These are phyloP conservation scores for Echiichthys vipera DNA, from an alignment of 2,797 vertebrate genomes.

Conservation along the genomic window DNA sequence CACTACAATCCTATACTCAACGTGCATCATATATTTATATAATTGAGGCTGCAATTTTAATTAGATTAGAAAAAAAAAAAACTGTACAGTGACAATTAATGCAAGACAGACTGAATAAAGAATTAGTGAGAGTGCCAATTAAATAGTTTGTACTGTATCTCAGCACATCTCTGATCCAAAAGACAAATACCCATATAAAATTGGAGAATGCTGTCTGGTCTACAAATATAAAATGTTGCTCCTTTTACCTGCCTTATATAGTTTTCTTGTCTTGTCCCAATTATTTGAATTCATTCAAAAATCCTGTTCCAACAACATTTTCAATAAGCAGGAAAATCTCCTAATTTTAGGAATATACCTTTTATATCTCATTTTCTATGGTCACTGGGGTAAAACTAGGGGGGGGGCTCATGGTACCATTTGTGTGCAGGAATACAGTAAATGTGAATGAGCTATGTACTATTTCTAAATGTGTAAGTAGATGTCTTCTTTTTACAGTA, in stretches of 20 bases:
- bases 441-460: constrained; percentile 7
- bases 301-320: neutral
- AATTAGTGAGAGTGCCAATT: neutral
- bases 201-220: neutral
- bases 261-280: neutral
- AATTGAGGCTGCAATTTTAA: constrained; percentile 28
- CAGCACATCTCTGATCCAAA: constrained; percentile 38
- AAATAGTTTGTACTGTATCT: no score
- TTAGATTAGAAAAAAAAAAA: constrained; percentile 22
- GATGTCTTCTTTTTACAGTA: neutral
- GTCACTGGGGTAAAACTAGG: neutral
- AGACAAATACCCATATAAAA: neutral
- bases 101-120: neutral
- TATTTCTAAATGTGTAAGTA: neutral
- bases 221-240: neutral
- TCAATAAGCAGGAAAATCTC: neutral
- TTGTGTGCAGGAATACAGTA: neutral
- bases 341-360: neutral
- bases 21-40: no score
- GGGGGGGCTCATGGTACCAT: neutral
- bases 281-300: neutral
- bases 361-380: neutral
- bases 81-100: neutral
- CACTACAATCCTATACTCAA: constrained; percentile 29
- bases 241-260: neutral